Evolutionary conservation across 1,140 invertebrate species (phyloP), one percentile per base, ranked within the genome.

Genomic region (Condylostylus longicornis): DNA sequence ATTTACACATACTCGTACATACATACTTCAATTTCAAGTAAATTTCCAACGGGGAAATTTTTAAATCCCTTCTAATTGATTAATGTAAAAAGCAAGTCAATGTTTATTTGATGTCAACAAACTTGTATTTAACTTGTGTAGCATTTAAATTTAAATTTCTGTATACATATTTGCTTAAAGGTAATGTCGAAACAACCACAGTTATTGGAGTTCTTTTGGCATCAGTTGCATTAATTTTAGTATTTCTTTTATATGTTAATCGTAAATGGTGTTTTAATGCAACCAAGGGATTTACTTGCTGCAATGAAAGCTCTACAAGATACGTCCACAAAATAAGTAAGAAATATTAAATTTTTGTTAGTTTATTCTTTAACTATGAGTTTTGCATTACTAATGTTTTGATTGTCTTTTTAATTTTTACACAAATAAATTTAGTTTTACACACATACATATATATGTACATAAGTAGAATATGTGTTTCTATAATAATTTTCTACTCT

Each of bases 211-310:
- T 74, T 37, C 74, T 83, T 41, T 77, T 74, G 40, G 75, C 75
- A 25, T 75, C 83, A 46, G 68, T 82, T 13, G 70, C 78, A 19
- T 63, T 85, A 18, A 65, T 86, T 33, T 59, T 86, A 41, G 72
- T 83, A n/a, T 71, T 85, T 44, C 79, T 82, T 46, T 65, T 85
- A 33, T 87, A 84, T 60, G 66, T 85, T 34, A 82, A 80, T 55
- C 81, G 80, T 47, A 76, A 75, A 55, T 74, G 79, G 62, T 81
- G 79, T 53, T 79, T 81, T 61, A 70, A 70, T 43, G 66, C 69
- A 40, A 69, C 68, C 17, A 68, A 69, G 29, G 51, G 58, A 35
- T 66, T 74, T 42, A 62, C 66, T 32, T 75, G 72, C 52, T 74
- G 71, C 49, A 68, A 74, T 48, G 69, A 74, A 44, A 62, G 66